Percentiles rank a stretch among this genome's conserved stretches.
phyloP scores from a whole-genome alignment of 2,888 invertebrate genomes.

The Heliconius aoede region DNA sequence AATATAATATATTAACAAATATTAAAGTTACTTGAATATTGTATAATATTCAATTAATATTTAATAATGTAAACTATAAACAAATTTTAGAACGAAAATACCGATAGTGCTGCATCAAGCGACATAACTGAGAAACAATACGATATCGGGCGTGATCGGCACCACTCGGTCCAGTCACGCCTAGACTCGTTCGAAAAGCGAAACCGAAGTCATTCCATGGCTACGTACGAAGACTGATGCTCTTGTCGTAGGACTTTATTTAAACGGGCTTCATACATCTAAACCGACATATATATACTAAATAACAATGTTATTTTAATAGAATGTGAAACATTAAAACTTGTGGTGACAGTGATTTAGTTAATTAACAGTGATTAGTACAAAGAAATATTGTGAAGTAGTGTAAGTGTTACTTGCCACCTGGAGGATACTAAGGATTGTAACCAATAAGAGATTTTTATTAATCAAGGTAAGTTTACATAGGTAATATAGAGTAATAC shows the following conservation, averaged over 20 bases:
- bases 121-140: constrained; percentile 51
- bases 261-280: constrained; percentile 75
- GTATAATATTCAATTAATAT: background rate
- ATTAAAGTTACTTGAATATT: background rate
- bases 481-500: constrained; percentile 48
- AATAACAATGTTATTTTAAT: constrained; percentile 65
- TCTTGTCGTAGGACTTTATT: constrained; percentile 80
- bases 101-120: constrained; percentile 61
- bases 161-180: constrained; percentile 79
- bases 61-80: background rate
- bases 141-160: constrained; percentile 68
- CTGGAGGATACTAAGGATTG: constrained; percentile 79
- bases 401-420: constrained; percentile 72
- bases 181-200: constrained; percentile 83
- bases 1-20: too few species aligned
- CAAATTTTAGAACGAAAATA: constrained; percentile 56
- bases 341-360: constrained; percentile 76
- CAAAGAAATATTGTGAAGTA: constrained; percentile 70
- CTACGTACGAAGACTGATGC: constrained; percentile 82
- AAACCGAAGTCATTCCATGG: constrained; percentile 81
- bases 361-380: constrained; percentile 70
- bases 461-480: constrained; percentile 68
- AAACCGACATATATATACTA: constrained; percentile 72
- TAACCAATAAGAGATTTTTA: constrained; percentile 65
- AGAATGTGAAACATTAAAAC: constrained; percentile 70